Evolutionary conservation across 2,797 vertebrate species (phyloP).

Genomic region (Stomatorhinus walkeri): DNA sequence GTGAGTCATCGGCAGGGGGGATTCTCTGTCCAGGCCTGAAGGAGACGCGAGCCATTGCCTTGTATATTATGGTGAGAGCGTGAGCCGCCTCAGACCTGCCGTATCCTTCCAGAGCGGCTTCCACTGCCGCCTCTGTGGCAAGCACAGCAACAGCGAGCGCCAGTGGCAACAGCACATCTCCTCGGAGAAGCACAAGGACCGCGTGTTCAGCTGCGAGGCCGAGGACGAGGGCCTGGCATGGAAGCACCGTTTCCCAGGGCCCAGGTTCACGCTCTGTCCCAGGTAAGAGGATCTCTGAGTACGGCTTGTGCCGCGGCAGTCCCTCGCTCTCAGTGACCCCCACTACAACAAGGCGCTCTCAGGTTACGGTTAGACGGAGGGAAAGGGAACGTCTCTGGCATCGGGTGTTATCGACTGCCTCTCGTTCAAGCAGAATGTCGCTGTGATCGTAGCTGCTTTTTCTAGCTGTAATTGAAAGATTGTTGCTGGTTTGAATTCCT

Average conservation of each 20-base stretch:
- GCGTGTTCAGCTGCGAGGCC: conserved; percentile 78
- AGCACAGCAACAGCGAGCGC: conserved; percentile 91
- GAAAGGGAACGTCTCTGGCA: background rate
- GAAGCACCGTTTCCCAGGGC: conserved; percentile 85
- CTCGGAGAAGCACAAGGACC: conserved; percentile 88
- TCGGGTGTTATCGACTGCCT: background rate
- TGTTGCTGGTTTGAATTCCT: too few relatives aligned
- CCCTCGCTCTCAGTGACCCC: background rate
- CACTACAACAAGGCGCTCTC: background rate
- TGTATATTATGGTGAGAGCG: background rate
- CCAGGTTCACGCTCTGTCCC: conserved; percentile 52
- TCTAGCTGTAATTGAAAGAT: background rate
- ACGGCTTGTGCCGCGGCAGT: background rate
- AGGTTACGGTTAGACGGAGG: background rate
- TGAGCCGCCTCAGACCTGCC: background rate
- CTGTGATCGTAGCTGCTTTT: background rate
- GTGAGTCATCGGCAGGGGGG: conserved; percentile 52
- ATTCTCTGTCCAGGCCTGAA: background rate
- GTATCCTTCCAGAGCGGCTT: conserved; percentile 65
- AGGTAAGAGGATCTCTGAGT: background rate
- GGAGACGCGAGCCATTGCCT: background rate
- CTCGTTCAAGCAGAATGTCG: background rate
- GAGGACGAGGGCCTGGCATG: conserved; percentile 77
- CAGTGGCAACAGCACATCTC: conserved; percentile 96
- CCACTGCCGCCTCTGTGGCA: conserved; percentile 87